These are phyloP conservation scores for Oryzias javanicus DNA, from an alignment of 2,113 vertebrate species.

Conservation along the genomic window DNA sequence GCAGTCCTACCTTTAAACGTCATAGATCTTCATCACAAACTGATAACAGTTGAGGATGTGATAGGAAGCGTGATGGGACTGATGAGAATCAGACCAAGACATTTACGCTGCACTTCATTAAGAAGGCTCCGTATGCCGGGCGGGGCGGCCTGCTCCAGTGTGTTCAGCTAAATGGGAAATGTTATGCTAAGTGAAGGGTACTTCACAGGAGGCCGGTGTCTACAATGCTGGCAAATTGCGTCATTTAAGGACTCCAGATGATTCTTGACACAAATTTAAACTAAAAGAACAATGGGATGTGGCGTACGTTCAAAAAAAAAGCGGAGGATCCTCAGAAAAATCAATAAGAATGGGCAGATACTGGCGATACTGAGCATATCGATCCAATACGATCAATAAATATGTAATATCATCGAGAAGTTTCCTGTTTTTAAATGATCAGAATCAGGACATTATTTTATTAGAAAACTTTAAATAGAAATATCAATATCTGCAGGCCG, in stretches of 20 bases:
- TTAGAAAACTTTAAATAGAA: too few relatives aligned
- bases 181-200: slow-evolving; percentile 29
- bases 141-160: slow-evolving; percentile 26
- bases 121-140: slow-evolving; percentile 14
- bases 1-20: background rate
- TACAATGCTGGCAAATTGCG: slow-evolving; percentile 41
- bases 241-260: slow-evolving; percentile 59
- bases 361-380: too few relatives aligned
- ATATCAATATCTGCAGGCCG: too few relatives aligned
- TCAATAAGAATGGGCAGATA: too few relatives aligned
- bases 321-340: slow-evolving; percentile 7
- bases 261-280: slow-evolving; percentile 48
- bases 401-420: too few relatives aligned
- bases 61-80: background rate
- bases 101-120: slow-evolving; percentile 11
- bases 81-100: slow-evolving; percentile 19
- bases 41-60: background rate
- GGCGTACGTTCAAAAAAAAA: slow-evolving; percentile 21
- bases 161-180: slow-evolving; percentile 43
- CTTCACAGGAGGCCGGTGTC: slow-evolving; percentile 33
- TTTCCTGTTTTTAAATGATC: too few relatives aligned
- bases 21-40: background rate
- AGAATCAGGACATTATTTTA: too few relatives aligned
- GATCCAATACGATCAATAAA: too few relatives aligned
- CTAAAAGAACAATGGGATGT: slow-evolving; percentile 48